A percentile compares a stretch with the other conserved stretches of the same genome.
Conservation (phyloP, 2,797 vertebrate genomes). For the Lepilemur ruficaudatus region DNA sequence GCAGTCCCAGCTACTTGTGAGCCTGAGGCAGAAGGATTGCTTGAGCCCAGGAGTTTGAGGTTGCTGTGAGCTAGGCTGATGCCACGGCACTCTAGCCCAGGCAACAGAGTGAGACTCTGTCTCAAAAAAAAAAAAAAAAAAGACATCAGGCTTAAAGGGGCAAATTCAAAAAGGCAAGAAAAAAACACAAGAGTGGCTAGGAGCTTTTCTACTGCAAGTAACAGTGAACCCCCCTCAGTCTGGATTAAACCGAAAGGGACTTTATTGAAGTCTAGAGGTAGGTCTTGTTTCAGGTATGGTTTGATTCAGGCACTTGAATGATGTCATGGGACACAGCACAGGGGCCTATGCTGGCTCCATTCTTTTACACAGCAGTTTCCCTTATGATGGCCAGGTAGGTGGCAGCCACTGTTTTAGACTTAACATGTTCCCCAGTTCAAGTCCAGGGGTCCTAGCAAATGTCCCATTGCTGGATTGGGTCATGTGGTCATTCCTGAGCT, state of each 20-base stretch:
- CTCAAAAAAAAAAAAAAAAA: not conserved
- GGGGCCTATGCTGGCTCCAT: not conserved
- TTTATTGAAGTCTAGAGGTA: not conserved
- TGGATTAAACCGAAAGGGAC: not conserved
- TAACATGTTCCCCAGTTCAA: not conserved
- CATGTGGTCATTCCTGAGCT: not conserved
- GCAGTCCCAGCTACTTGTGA: too few species aligned
- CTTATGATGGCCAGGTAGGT: not conserved
- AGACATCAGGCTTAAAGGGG: not conserved
- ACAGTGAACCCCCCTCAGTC: not conserved
- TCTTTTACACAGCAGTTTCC: not conserved
- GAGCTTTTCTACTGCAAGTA: not conserved
- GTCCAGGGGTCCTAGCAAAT: not conserved
- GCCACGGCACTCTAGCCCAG: too few species aligned
- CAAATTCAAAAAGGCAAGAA: conserved; percentile 1
- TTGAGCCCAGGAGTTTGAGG: too few species aligned
- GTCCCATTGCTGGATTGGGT: not conserved
- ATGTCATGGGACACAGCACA: not conserved
- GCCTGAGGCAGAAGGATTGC: too few species aligned
- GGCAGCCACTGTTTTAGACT: not conserved
- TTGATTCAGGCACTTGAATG: not conserved
- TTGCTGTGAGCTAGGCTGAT: too few species aligned
- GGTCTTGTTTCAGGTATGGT: not conserved
- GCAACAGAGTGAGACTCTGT: too few species aligned
- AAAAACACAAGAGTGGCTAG: not conserved